phyloP scores from a whole-genome alignment of 2,797 vertebrate genomes.

The Sternotherus odoratus region DNA sequence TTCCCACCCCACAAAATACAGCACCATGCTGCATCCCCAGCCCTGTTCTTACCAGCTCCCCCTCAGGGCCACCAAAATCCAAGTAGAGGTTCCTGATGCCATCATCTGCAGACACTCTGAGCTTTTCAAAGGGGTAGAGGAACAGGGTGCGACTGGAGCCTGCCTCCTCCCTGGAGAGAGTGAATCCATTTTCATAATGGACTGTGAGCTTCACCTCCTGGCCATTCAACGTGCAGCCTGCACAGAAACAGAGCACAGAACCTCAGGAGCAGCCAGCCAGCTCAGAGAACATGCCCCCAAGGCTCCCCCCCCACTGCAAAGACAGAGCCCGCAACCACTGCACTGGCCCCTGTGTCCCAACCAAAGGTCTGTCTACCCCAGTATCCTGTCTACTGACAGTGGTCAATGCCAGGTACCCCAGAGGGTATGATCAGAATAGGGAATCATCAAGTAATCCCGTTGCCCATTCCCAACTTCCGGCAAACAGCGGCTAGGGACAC shows the following conservation, averaged over 20 bases:
- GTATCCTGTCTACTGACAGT: too few relatives aligned
- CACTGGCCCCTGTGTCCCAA: not conserved
- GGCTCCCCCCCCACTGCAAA: too few relatives aligned
- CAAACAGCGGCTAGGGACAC: too few relatives aligned
- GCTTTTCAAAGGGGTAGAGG: conserved; percentile 94
- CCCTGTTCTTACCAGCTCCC: conserved; percentile 90
- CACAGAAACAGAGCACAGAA: not conserved
- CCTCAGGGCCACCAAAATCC: conserved; percentile 95
- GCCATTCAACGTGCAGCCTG: conserved; percentile 90
- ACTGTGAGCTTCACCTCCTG: conserved; percentile 90
- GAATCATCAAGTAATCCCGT: too few relatives aligned
- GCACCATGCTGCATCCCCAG: not conserved
- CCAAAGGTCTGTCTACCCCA: too few relatives aligned
- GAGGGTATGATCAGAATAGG: too few relatives aligned
- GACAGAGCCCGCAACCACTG: too few relatives aligned
- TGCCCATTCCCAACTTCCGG: too few relatives aligned
- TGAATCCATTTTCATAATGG: conserved; percentile 95
- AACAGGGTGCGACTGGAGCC: conserved; percentile 82
- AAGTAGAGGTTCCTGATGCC: conserved; percentile 93
- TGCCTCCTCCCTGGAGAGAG: conserved; percentile 83
- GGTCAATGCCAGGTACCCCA: too few relatives aligned
- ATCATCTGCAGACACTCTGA: conserved; percentile 94
- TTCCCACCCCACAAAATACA: not conserved
- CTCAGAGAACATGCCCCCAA: not conserved
- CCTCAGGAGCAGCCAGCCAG: not conserved